Conservation (phyloP, 2,888 invertebrate genomes). For the Brachylomia viminalis region DNA sequence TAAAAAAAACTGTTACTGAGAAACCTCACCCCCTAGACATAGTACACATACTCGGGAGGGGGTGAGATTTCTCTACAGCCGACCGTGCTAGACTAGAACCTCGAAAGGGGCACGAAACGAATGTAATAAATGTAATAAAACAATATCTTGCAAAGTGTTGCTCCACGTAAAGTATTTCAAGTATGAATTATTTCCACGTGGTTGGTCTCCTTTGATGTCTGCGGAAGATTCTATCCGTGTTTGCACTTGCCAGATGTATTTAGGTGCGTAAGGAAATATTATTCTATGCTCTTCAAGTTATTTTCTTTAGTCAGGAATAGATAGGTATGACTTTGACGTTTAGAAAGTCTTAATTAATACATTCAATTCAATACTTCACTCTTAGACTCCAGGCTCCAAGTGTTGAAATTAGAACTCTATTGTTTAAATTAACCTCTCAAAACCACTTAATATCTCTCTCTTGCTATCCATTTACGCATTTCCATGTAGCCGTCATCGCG, state of each 20-base stretch:
- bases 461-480: constrained; percentile 62
- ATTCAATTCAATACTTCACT: constrained; percentile 5
- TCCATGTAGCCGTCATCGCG: constrained; percentile 68
- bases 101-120: neutral
- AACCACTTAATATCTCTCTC: constrained; percentile 36
- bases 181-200: constrained; percentile 14
- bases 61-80: no score
- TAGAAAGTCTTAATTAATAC: constrained; percentile 31
- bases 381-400: neutral
- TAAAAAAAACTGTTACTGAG: neutral
- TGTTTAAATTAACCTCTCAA: constrained; percentile 41
- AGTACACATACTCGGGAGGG: no score
- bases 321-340: neutral
- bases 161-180: neutral
- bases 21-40: no score
- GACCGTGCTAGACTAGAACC: neutral
- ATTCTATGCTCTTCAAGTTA: neutral
- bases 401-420: constrained; percentile 43
- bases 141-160: neutral
- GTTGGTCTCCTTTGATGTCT: constrained; percentile 37
- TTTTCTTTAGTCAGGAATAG: neutral
- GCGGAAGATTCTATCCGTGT: constrained; percentile 6
- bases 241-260: constrained; percentile 2
- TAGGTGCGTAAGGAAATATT: neutral
- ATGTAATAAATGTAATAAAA: neutral